A percentile compares a stretch with the other conserved stretches of the same genome.
Evolutionary conservation across 2,888 invertebrate species (phyloP).

Genomic region (Siphlonurus alternatus): DNA sequence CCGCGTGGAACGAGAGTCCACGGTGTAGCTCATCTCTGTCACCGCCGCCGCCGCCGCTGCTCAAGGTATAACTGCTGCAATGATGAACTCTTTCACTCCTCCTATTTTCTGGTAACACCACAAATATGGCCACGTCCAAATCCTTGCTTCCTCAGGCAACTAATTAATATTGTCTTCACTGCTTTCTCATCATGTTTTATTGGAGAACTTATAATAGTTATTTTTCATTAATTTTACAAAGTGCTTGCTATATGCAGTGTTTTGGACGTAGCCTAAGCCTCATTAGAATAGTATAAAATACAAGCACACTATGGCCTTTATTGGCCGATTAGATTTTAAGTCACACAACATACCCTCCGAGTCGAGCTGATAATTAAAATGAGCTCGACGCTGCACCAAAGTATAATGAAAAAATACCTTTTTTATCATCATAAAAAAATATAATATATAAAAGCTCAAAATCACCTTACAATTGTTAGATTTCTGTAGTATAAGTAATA

Average conservation of each 20-base stretch:
- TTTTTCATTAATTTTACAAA: background rate
- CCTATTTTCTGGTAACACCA: background rate
- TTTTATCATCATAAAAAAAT: background rate
- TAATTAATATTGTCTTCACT: background rate
- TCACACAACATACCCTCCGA: background rate
- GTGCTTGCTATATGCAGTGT: background rate
- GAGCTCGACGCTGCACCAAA: background rate
- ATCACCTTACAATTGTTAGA: background rate
- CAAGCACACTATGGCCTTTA: background rate
- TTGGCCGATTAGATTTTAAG: background rate
- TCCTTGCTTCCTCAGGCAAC: background rate
- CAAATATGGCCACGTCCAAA: background rate
- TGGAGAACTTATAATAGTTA: background rate
- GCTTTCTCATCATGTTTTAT: background rate
- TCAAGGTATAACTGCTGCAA: no score
- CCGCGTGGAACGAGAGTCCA: constrained; percentile 84
- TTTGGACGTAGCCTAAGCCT: background rate
- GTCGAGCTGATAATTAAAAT: background rate
- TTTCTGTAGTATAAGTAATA: no score
- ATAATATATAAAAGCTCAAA: background rate
- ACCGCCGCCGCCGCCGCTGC: no score
- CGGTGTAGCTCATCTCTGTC: constrained; percentile 43
- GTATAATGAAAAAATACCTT: background rate
- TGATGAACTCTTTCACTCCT: background rate
- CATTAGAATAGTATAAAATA: background rate